Conservation (phyloP, 2,113 vertebrate species). For the Antigone vipio region DNA sequence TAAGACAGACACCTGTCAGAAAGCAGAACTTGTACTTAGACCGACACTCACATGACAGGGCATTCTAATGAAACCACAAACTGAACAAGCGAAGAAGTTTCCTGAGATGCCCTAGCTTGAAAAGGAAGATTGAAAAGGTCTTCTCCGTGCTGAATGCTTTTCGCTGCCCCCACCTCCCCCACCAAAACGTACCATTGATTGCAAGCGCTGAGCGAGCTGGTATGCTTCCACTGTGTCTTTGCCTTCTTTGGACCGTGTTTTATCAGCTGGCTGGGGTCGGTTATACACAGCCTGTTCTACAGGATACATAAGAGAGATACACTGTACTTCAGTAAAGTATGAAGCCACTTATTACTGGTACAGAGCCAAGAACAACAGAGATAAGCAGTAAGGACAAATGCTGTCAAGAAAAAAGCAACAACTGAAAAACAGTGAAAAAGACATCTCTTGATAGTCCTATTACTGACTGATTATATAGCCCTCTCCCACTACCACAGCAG, state of each 20-base stretch:
- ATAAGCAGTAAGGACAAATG: accelerated
- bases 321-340: neutral
- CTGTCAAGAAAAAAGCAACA: neutral
- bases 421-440: neutral
- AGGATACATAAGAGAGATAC: neutral
- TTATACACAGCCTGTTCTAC: slow-evolving; percentile 95
- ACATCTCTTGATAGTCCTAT: accelerated
- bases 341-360: neutral
- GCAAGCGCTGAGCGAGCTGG: slow-evolving; percentile 90
- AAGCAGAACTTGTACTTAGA: neutral
- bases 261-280: slow-evolving; percentile 84
- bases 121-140: neutral
- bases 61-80: neutral
- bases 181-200: slow-evolving; percentile 85
- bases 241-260: slow-evolving; percentile 80
- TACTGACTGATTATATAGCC: accelerated
- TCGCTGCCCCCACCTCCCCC: neutral
- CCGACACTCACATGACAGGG: accelerated
- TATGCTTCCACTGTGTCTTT: slow-evolving; percentile 86
- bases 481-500: neutral
- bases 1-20: neutral
- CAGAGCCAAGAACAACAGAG: accelerated
- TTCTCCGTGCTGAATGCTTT: accelerated
- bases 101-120: neutral
- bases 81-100: neutral